A percentile compares a stretch with the other conserved stretches of the same genome.
phyloP scores from a whole-genome alignment of 2,113 vertebrate genomes.

The Solenodon paradoxus region DNA sequence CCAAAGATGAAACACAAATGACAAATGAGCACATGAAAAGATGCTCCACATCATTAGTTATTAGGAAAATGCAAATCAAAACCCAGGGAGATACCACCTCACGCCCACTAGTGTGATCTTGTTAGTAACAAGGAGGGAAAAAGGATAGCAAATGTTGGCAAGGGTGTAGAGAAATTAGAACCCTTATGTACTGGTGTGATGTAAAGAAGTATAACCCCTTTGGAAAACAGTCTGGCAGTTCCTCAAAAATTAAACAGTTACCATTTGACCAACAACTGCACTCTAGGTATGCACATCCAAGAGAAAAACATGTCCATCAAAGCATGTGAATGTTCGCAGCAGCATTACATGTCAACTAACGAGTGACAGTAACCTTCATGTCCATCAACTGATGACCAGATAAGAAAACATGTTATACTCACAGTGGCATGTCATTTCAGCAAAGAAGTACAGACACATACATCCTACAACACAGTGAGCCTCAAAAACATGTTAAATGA shows the following conservation, averaged over 20 bases:
- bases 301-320: not conserved
- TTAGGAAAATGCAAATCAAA: not conserved
- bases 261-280: not conserved
- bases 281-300: no score
- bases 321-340: fast-evolving
- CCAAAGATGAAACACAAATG: not conserved
- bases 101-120: not conserved
- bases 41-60: no score
- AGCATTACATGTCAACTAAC: no score
- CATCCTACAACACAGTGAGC: no score
- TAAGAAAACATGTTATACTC: not conserved
- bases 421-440: not conserved
- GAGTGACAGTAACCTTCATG: not conserved
- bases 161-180: not conserved
- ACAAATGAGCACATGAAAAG: not conserved
- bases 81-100: not conserved
- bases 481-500: not conserved
- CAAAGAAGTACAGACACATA: no score
- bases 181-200: no score
- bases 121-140: not conserved
- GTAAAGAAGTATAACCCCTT: not conserved
- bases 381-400: not conserved
- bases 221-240: not conserved
- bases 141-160: no score
- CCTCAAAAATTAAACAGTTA: not conserved